Base-by-base conservation (phyloP, 2,888 invertebrate species). In the Epinotia ramella region DNA sequence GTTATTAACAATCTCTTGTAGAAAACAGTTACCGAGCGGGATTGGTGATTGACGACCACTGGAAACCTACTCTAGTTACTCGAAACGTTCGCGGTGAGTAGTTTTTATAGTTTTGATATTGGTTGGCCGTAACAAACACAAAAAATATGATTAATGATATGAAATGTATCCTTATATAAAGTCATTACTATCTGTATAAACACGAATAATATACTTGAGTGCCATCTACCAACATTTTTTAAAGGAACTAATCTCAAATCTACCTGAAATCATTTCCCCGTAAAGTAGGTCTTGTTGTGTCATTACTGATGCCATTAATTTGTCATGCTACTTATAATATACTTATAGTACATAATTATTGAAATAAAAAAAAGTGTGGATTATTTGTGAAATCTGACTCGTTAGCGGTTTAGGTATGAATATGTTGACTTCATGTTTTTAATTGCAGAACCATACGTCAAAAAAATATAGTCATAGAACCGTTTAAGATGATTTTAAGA, bases 1-100 rank as follows among this genome's bases (percentile, higher is more conserved):
- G 79, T 80, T 79, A 81, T 81, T 81, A 80, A 80, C 79, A 81
- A 83, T 80, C 82, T 77, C 77, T 78, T 77, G 76, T 79, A 78
- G 79, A 80, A 80, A 80, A 78, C 73, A 40, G 75, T 73, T 62
- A 68, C 73, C 62, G 70, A 77, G 70, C 76, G 72, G 76, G 77
- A 73, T 68, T 63, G 57, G 76, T 77, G 80, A 79, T 74, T 76
- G 79, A 78, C 71, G 68, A 44, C 62, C 59, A 69, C 73, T 73
- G 73, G 76, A 73, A 68, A 67, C 18, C 24, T 75, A 67, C 70
- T 73, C 65, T 69, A 49, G 40, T 56, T 59, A 46, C 20, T 40
- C 40, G 63, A 40, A 67, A 60, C 59, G 57, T 68, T 67, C 40
- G 67, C 18, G 56, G 77, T 74, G 69, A 76, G 69, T 73, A 74